Conservation (phyloP, 1,140 invertebrate species). For the Polyergus mexicanus region DNA sequence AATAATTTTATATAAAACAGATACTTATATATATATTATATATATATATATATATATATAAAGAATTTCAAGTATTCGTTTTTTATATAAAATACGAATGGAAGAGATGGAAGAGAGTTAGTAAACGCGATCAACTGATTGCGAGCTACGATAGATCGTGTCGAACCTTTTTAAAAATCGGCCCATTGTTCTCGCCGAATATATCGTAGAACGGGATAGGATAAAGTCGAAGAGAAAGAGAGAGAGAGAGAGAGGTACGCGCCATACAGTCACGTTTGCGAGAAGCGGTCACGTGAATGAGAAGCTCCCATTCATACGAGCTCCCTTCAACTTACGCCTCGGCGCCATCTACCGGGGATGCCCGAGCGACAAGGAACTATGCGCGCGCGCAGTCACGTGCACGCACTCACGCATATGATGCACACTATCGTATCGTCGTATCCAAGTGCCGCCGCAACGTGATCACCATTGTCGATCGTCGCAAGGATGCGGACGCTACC, state of each 20-base stretch:
- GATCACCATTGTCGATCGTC: slow-evolving; percentile 81
- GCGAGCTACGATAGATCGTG: background rate
- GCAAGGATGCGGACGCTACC: slow-evolving; percentile 56
- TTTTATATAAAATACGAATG: background rate
- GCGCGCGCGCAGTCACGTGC: background rate
- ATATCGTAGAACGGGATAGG: background rate
- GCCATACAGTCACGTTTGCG: slow-evolving; percentile 30
- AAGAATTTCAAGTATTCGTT: background rate
- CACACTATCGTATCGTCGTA: slow-evolving; percentile 7
- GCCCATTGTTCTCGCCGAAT: slow-evolving; percentile 53
- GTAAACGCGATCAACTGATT: background rate
- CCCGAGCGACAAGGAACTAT: slow-evolving; percentile 49
- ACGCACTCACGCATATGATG: background rate
- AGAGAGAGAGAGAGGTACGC: slow-evolving; percentile 14
- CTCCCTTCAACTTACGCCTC: slow-evolving; percentile 67
- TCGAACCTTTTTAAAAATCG: slow-evolving; percentile 14
- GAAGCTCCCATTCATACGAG: slow-evolving; percentile 78
- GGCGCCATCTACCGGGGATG: slow-evolving; percentile 60
- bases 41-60: no score
- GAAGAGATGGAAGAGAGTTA: background rate
- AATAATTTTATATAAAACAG: background rate
- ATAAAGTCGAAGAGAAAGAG: background rate
- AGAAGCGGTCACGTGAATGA: slow-evolving; percentile 76
- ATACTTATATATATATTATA: no score
- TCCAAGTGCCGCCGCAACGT: slow-evolving; percentile 74